phyloP scores from a whole-genome alignment of 2,888 invertebrate genomes.

The Dysmachus trigonus region DNA sequence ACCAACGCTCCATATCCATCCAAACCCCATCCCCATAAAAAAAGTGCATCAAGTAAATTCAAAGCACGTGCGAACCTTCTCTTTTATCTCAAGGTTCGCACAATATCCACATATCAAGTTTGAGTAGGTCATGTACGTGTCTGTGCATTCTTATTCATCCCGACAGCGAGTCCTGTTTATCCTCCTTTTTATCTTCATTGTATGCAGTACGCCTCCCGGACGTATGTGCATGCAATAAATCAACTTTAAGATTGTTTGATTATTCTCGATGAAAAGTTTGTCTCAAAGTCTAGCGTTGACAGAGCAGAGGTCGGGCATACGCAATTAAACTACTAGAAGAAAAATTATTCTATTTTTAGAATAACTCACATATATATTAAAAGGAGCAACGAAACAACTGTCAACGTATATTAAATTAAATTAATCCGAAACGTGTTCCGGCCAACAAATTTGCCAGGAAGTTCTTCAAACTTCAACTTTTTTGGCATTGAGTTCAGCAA shows the following conservation, averaged over 20 bases:
- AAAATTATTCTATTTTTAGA: not conserved
- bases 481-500: not conserved
- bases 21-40: not conserved
- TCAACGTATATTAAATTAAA: not conserved
- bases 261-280: slow-evolving; percentile 25
- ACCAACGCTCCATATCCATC: not conserved
- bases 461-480: not conserved
- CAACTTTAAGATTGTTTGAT: slow-evolving; percentile 29
- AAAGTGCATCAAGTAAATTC: slow-evolving; percentile 29
- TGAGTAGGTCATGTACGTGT: slow-evolving; percentile 31
- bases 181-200: not conserved
- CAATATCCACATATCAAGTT: slow-evolving; percentile 31
- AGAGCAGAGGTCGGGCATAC: not conserved
- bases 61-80: slow-evolving; percentile 29
- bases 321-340: not conserved
- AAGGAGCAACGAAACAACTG: not conserved
- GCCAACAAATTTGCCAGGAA: not conserved
- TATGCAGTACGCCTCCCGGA: not conserved
- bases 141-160: slow-evolving; percentile 26
- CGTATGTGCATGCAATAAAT: slow-evolving; percentile 1
- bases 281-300: not conserved
- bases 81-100: slow-evolving; percentile 28
- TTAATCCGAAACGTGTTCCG: not conserved
- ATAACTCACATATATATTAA: not conserved
- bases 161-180: not conserved